Percentiles rank a stretch among this genome's conserved stretches.
phyloP scores from a whole-genome alignment of 2,113 vertebrate genomes.

The Numenius arquata region DNA sequence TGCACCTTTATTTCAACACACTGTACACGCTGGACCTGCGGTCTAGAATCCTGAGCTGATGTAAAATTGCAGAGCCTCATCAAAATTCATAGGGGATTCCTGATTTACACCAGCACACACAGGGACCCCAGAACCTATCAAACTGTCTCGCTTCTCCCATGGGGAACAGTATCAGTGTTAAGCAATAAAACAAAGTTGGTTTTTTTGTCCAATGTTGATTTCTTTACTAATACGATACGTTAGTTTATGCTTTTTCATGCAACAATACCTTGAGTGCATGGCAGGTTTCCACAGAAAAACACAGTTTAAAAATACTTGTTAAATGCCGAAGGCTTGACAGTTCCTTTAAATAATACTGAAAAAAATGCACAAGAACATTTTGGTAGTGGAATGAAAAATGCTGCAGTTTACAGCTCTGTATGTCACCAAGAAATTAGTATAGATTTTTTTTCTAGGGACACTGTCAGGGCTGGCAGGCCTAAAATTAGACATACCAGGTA shows the following conservation, averaged over 20 bases:
- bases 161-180: constrained; percentile 1
- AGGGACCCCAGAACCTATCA: constrained; percentile 1
- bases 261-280: neutral
- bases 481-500: constrained; percentile 71
- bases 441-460: constrained; percentile 64
- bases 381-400: constrained; percentile 26
- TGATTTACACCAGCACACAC: constrained; percentile 38
- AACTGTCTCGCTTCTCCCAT: neutral
- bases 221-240: constrained; percentile 18
- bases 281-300: constrained; percentile 44
- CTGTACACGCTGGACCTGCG: neutral
- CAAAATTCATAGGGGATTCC: constrained; percentile 51
- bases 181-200: constrained; percentile 21
- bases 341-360: constrained; percentile 57
- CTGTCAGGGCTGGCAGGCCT: constrained; percentile 66
- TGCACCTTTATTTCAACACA: constrained; percentile 47
- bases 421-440: constrained; percentile 62
- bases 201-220: constrained; percentile 34
- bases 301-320: constrained; percentile 51
- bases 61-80: constrained; percentile 32
- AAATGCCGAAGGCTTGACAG: constrained; percentile 46
- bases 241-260: constrained; percentile 27
- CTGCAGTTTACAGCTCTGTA: constrained; percentile 46
- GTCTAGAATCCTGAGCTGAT: constrained; percentile 19
- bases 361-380: constrained; percentile 33